Percentiles rank a stretch among this genome's conserved stretches.
Conservation (phyloP, 2,888 invertebrate genomes). For the Dyspetes luteomarginatus region DNA sequence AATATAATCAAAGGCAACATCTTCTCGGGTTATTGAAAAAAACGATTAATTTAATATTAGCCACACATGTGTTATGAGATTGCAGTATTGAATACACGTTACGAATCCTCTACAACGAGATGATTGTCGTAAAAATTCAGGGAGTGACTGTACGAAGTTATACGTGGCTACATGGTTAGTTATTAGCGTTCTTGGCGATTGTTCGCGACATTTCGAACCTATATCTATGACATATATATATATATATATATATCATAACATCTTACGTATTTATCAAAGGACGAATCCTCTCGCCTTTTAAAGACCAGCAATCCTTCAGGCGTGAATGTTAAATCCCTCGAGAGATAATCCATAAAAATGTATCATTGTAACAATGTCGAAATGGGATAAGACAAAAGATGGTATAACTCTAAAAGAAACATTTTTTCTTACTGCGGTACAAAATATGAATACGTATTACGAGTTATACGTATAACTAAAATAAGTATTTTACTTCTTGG, state of each 20-base stretch:
- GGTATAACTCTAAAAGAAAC: conserved; percentile 22
- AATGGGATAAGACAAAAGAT: conserved; percentile 24
- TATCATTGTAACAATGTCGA: conserved; percentile 13
- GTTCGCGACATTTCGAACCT: conserved; percentile 63
- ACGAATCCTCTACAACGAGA: conserved; percentile 64
- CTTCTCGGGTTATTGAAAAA: conserved; percentile 23
- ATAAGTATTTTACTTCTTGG: conserved; percentile 1
- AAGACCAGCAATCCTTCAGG: conserved; percentile 34
- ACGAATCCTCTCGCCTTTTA: conserved; percentile 45
- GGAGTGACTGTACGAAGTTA: conserved; percentile 63
- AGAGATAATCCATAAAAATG: conserved; percentile 5
- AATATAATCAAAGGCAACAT: conserved; percentile 23
- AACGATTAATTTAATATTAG: conserved; percentile 21
- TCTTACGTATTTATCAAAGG: conserved; percentile 23
- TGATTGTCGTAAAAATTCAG: conserved; percentile 47
- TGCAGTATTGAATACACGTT: conserved; percentile 49
- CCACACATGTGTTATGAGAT: conserved; percentile 15
- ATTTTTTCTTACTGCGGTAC: conserved; percentile 2
- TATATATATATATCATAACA: not conserved
- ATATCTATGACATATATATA: conserved; percentile 2
- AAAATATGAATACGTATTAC: not conserved
- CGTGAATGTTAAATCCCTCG: conserved; percentile 10
- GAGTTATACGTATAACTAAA: not conserved
- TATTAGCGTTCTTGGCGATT: conserved; percentile 56
- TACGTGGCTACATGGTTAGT: conserved; percentile 38